A percentile compares a stretch with the other conserved stretches of the same genome.
Evolutionary conservation across 2,113 vertebrate species (phyloP).

Genomic region (Entelurus aequoreus): DNA sequence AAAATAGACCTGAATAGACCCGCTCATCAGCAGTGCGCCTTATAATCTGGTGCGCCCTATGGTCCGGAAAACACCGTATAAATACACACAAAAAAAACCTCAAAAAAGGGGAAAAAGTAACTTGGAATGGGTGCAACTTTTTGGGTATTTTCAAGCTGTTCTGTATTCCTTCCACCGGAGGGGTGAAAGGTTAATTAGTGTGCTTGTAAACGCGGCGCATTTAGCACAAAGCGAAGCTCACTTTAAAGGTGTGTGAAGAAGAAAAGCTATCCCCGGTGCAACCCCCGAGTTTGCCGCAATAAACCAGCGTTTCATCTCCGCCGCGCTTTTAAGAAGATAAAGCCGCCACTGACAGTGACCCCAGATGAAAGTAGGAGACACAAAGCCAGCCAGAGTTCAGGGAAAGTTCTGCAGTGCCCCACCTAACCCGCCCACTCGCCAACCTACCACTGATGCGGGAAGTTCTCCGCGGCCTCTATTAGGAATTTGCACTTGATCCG

Average conservation of each 20-base stretch:
- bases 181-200: constrained; percentile 40
- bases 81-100: too few species aligned
- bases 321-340: constrained; percentile 58
- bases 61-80: too few species aligned
- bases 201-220: constrained; percentile 34
- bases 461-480: constrained; percentile 54
- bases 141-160: constrained; percentile 18
- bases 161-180: constrained; percentile 7
- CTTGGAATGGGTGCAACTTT: neutral
- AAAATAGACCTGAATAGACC: too few species aligned
- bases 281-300: constrained; percentile 28
- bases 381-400: constrained; percentile 66
- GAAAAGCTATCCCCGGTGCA: constrained; percentile 18
- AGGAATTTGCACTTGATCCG: constrained; percentile 62
- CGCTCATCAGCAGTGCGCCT: too few species aligned
- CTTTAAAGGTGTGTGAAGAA: constrained; percentile 23
- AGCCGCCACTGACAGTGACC: constrained; percentile 68
- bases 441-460: constrained; percentile 30
- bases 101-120: constrained; percentile 4
- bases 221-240: constrained; percentile 38
- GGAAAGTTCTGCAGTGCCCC: constrained; percentile 60
- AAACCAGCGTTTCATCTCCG: constrained; percentile 53
- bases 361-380: constrained; percentile 65
- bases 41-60: too few species aligned
- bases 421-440: constrained; percentile 48